A percentile compares a stretch with the other conserved stretches of the same genome.
Conservation (phyloP, 2,113 vertebrate species). For the Cacatua alba region DNA sequence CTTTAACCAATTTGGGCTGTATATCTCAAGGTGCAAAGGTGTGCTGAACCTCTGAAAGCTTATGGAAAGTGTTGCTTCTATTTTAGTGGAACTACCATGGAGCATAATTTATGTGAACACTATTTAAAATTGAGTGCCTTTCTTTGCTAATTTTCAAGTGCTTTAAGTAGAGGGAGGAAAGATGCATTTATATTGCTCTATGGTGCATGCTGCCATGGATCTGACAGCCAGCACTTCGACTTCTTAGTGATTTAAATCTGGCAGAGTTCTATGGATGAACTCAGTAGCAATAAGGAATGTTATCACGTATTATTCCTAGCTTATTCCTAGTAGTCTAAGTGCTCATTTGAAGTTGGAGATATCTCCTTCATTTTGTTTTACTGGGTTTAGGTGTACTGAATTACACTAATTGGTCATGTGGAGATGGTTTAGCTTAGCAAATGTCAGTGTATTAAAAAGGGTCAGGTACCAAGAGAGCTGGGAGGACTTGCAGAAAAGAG, state of each 20-base stretch:
- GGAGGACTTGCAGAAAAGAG: neutral
- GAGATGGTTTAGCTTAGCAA: neutral
- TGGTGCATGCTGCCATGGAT: neutral
- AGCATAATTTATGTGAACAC: neutral
- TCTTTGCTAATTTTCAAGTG: neutral
- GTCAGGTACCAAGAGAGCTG: neutral
- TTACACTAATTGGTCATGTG: neutral
- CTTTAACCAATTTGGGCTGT: neutral
- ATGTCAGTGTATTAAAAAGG: neutral
- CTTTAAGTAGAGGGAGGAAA: neutral
- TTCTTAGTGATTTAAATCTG: neutral
- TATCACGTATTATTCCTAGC: neutral
- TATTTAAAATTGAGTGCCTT: neutral
- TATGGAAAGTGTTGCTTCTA: neutral
- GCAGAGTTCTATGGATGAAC: neutral
- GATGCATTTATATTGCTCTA: fast-evolving
- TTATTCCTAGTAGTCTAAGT: neutral
- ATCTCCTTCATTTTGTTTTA: neutral
- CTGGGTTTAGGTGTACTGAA: neutral
- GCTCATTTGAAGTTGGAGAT: neutral
- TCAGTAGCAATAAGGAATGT: neutral
- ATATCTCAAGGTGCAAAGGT: neutral
- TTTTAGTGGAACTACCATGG: neutral
- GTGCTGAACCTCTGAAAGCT: neutral
- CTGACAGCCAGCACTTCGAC: neutral